These are phyloP conservation scores for Trichonephila inaurata DNA, from an alignment of 1,140 invertebrate genomes.

Conservation along the genomic window DNA sequence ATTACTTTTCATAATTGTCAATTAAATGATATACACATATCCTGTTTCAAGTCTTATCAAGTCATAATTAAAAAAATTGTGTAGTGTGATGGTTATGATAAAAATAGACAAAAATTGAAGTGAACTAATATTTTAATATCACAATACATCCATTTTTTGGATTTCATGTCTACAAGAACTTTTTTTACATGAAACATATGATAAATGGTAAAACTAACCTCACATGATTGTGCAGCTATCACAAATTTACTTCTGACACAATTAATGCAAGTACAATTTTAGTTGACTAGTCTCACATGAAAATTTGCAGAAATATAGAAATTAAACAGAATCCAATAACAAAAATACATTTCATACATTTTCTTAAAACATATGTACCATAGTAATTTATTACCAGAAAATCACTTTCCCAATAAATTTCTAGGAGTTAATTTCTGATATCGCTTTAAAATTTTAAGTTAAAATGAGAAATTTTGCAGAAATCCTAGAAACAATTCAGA, in stretches of 20 bases:
- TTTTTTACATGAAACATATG: constrained; percentile 32
- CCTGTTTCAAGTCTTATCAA: too few relatives aligned
- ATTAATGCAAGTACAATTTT: constrained; percentile 54
- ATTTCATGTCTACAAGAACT: constrained; percentile 53
- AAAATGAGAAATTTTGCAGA: too few relatives aligned
- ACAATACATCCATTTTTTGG: constrained; percentile 68
- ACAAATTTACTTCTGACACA: constrained; percentile 72
- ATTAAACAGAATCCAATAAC: neutral
- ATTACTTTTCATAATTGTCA: neutral
- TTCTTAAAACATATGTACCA: neutral
- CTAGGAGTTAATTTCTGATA: too few relatives aligned
- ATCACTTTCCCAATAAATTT: too few relatives aligned
- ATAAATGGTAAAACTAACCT: constrained; percentile 65
- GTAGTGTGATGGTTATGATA: neutral
- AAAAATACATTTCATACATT: neutral
- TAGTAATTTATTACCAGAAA: too few relatives aligned
- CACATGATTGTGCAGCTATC: constrained; percentile 75
- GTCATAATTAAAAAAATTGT: neutral
- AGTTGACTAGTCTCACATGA: constrained; percentile 64
- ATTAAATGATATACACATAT: neutral
- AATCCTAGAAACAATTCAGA: neutral
- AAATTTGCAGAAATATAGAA: neutral
- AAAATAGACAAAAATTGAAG: constrained; percentile 11
- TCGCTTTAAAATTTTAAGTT: too few relatives aligned
- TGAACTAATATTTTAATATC: constrained; percentile 74